Base-by-base conservation (phyloP, 2,797 vertebrate species). In the Synanceia verrucosa region DNA sequence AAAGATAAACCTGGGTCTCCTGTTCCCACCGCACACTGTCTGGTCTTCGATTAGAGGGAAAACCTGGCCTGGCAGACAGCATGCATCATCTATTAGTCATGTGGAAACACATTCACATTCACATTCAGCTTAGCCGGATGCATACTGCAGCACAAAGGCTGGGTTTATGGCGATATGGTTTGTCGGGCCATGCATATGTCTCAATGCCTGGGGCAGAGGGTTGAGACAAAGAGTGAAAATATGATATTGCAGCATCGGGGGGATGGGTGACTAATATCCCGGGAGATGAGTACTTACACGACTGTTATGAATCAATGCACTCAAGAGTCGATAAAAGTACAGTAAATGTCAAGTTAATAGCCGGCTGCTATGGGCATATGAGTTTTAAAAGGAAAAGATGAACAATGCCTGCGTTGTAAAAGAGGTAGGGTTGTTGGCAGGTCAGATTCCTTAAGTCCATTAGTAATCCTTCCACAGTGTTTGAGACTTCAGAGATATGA, bases 231-330 rank as follows among this genome's bases (percentile, higher is more conserved):
- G 79, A 80, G 63, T 10, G 33, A 85, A 92, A 88, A 93, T 91
- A 89, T 92, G 88, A 93, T 90, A 93, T 91, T 83, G 73, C 68
- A 71, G 65, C 74, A 61, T 60, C 59, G 46, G 61, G 65, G 55
- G 65, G 57, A 63, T 65, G 59, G 73, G 65, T 91, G 91, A 90
- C 81, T 88, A 89, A 89, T 57, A 84, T 69, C 81, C 76, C 48
- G 7, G 50, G 74, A 89, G 84, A 90, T 88, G 80, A 87, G 83
- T 79, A 79, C 70, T 85, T 83, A 77, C 86, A 82, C 81, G 91
- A 84, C 80, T 89, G 87, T 90, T 91, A 90, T 94, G 88, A 92
- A 90, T 93, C 90, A 91, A 91, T 86, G 88, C 82, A 84, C 89
- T 88, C 79, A 78, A 75, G 81, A 87, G 86, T 89, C 76, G 78